Conservation (phyloP, 2,797 vertebrate genomes). For the Coranthus polyacanthus region DNA sequence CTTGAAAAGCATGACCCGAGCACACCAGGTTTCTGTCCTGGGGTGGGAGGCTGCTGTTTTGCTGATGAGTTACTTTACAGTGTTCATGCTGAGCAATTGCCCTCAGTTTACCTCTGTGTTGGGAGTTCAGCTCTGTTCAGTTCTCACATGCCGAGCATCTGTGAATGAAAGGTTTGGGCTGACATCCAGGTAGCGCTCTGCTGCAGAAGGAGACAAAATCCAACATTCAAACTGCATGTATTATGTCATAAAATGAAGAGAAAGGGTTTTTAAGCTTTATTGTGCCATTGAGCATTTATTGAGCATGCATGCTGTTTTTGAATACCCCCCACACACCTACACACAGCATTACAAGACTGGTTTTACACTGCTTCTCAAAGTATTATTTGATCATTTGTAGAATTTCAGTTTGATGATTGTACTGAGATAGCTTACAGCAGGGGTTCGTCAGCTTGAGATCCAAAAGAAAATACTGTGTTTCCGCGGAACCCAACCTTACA, state of each 20-base stretch:
- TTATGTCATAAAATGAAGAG: slow-evolving; percentile 46
- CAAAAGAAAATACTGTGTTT: too few relatives aligned
- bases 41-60: slow-evolving; percentile 73
- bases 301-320: slow-evolving; percentile 40
- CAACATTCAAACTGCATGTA: slow-evolving; percentile 38
- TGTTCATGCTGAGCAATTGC: slow-evolving; percentile 74
- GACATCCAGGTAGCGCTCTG: slow-evolving; percentile 55
- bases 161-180: slow-evolving; percentile 65
- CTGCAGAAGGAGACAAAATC: slow-evolving; percentile 37
- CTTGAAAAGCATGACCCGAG: slow-evolving; percentile 72
- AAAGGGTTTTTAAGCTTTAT: slow-evolving; percentile 47
- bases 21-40: slow-evolving; percentile 65
- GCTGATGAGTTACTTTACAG: slow-evolving; percentile 77
- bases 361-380: slow-evolving; percentile 20
- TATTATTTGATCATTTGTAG: slow-evolving; percentile 28
- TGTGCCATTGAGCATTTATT: slow-evolving; percentile 34
- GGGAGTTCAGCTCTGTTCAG: slow-evolving; percentile 58
- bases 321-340: slow-evolving; percentile 28
- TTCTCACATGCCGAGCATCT: slow-evolving; percentile 68
- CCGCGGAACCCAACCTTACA: too few relatives aligned
- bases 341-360: slow-evolving; percentile 19
- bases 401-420: slow-evolving; percentile 12
- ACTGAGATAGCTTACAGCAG: neutral
- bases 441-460: too few relatives aligned
- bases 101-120: slow-evolving; percentile 73